Percentiles rank a stretch among this genome's conserved stretches.
Conservation (phyloP, 2,113 vertebrate species). For the Xiphophorus maculatus region DNA sequence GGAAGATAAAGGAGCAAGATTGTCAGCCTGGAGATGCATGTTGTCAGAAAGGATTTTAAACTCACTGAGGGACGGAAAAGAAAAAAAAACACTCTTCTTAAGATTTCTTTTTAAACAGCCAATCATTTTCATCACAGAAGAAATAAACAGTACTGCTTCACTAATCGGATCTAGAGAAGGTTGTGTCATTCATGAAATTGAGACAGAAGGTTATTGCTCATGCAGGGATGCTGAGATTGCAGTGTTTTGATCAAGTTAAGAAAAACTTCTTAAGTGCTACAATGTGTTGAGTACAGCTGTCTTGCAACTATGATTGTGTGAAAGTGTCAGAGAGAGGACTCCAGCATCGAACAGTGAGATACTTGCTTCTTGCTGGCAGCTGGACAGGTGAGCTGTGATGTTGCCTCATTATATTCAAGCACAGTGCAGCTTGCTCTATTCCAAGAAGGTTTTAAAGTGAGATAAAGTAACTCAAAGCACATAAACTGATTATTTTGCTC, state of each 20-base stretch:
- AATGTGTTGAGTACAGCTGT: neutral
- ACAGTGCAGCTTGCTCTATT: slow-evolving; percentile 26
- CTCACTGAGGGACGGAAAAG: slow-evolving; percentile 27
- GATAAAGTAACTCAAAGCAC: slow-evolving; percentile 29
- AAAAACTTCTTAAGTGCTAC: neutral
- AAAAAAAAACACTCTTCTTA: neutral
- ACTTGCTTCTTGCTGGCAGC: slow-evolving; percentile 59
- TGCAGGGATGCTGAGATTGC: neutral
- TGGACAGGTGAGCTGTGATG: slow-evolving; percentile 49
- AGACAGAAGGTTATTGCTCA: neutral
- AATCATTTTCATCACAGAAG: neutral
- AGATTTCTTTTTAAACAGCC: slow-evolving; percentile 5
- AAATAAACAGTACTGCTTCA: neutral
- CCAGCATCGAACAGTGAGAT: slow-evolving; percentile 34
- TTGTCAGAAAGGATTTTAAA: slow-evolving; percentile 52
- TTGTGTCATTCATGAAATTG: neutral
- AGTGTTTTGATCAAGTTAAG: neutral
- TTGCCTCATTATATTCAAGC: slow-evolving; percentile 64
- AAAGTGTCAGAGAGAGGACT: slow-evolving; percentile 18
- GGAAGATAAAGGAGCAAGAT: slow-evolving; percentile 16
- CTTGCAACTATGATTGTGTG: slow-evolving; percentile 1
- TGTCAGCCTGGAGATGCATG: slow-evolving; percentile 25
- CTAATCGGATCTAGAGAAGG: neutral
- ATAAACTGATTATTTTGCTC: slow-evolving; percentile 13
- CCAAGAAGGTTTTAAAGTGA: slow-evolving; percentile 24